Evolutionary conservation across 2,113 vertebrate genomes (phyloP), one percentile per base, ranked within the genome.

Genomic region (Xiphophorus hellerii): DNA sequence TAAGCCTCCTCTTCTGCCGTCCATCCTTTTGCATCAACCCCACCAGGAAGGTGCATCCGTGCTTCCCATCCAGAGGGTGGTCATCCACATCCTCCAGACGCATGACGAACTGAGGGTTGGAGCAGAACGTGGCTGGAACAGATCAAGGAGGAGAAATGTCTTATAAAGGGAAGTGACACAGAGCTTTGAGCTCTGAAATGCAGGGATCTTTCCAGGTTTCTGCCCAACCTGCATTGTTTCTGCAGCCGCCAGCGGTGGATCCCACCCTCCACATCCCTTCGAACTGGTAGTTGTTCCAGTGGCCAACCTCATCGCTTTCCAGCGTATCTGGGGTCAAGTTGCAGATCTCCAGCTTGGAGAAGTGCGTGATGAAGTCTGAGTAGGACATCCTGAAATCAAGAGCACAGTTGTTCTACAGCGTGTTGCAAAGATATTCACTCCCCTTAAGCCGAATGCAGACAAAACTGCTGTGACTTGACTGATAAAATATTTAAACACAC

Each of bases 291-390:
- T 92, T 25, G 80, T 92, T 94, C 96, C 96, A 97, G 48, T 90
- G 93, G 28, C 89, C 83, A 28, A 91, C 67, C 1, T 94, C 76
- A 0, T 94, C 86, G 0, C 78, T 94, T 15, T 66, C 82, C 77
- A 97, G 77, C 0, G 94, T 94, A 71, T 97, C 96, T 0, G 95
- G 96, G 76, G 95, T 95, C 88, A 97, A 83, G 89, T 88, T 97
- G 84, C 97, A 98, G 87, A 98, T 96, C 89, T 97, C 96, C 84
- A 98, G 86, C 0, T 33, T 86, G 29, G 96, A 95, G 80, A 96
- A 98, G 0, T 97, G 92, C 69, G 33, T 92, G 62, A 93, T 76
- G 83, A 97, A 97, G 76, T 97, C 96, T 0, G 88, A 83, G 78
- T 94, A 97, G 1, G 96, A 91, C 95, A 97, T 97, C 97, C 96